Evolutionary conservation across 2,797 vertebrate genomes (phyloP).

Genomic region (Eremophila alpestris): DNA sequence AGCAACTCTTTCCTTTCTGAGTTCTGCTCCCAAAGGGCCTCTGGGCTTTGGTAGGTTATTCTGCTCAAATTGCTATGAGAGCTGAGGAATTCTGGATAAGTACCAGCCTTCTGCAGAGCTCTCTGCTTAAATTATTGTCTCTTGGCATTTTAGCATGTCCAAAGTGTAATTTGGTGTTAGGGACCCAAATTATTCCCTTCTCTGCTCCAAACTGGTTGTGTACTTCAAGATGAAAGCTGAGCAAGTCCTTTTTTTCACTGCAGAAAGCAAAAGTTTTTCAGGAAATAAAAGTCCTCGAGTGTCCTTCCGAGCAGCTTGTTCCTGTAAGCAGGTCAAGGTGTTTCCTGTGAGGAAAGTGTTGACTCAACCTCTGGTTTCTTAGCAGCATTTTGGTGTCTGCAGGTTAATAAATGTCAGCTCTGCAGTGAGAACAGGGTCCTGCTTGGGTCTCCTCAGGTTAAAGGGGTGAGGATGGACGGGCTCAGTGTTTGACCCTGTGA

Average conservation of each 20-base stretch:
- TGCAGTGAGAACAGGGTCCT: neutral
- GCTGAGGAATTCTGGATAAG: neutral
- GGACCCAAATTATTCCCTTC: neutral
- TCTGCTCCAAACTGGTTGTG: rapidly evolving
- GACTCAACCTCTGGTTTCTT: neutral
- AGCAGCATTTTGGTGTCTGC: neutral
- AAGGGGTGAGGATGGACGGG: neutral
- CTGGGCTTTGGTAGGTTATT: neutral
- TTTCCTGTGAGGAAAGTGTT: neutral
- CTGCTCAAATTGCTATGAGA: neutral
- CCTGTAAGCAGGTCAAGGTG: neutral
- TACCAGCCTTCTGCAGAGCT: neutral
- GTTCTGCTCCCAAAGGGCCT: neutral
- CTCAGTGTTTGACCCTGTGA: rapidly evolving
- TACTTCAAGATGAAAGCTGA: neutral
- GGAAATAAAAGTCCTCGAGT: neutral
- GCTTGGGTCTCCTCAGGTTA: neutral
- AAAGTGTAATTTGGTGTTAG: neutral
- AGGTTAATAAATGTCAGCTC: neutral
- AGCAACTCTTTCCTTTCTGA: neutral
- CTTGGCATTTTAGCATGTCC: rapidly evolving
- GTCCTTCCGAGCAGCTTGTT: neutral
- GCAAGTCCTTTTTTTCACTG: neutral
- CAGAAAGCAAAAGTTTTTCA: neutral
- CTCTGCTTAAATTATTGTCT: neutral